Base-by-base conservation (phyloP, 2,113 vertebrate species). In the Ifrita kowaldi region DNA sequence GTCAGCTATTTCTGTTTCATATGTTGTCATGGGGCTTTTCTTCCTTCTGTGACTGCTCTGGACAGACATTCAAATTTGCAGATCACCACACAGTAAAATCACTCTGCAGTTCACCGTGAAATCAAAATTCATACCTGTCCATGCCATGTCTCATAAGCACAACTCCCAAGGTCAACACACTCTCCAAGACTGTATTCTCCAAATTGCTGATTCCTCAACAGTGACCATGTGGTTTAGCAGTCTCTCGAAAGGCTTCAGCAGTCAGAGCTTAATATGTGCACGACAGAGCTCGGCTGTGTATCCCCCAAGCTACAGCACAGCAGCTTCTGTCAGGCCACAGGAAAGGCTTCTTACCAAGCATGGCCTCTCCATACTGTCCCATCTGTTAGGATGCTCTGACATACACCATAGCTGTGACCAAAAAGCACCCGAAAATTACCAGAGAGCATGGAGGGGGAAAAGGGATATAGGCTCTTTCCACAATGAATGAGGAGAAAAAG, bases 11-110 rank as follows among this genome's bases (percentile, higher is more conserved):
- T 89, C 33, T 59, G 4, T 30, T 84, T 70, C 59, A 16, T 28
- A 9, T 11, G 10, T 16, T 74, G 8, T 67, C 70, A 35, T 0
- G 0, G 14, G 5, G 2, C 18, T 67, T 39, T 74, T 10, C 23
- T 84, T 69, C 22, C 33, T 50, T 3, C 39, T 35, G 5, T 56
- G 35, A 10, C 39, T 84, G 30, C 16, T 87, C 27, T 70, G 35
- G 13, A 65, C 11, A 53, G 26, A 55, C 20, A 53, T 17, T 52
- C 27, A 47, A 35, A 84, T 86, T 52, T 70, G 24, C 33, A 79
- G 28, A 83, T 64, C 65, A 78, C 21, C 18, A 35, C n/a, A 76
- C 18, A 53, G 22, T 41, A 57, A 87, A 85, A 57, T 64, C 47
- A 52, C 50, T 57, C 63, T 53, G 33, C 20, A 19, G 33, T 71